Conservation (phyloP, 2,888 invertebrate genomes). For the Dryadula phaetusa region DNA sequence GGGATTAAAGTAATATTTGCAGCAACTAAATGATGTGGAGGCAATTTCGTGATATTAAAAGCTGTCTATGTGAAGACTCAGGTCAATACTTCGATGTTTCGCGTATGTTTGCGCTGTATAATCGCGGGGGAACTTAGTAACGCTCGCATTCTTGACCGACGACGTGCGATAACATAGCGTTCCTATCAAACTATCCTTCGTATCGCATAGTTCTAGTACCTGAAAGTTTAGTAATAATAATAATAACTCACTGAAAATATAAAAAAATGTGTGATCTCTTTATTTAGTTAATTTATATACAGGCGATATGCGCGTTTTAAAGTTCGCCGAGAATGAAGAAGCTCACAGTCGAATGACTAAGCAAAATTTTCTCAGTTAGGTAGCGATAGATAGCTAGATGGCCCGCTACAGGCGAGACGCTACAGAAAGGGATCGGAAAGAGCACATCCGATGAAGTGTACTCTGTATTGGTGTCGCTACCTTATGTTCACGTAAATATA, state of each 20-base stretch:
- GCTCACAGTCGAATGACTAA: conserved; percentile 65
- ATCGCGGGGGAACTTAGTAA: conserved; percentile 68
- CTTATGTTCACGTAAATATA: conserved; percentile 52
- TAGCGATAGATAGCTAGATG: conserved; percentile 60
- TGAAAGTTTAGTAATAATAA: conserved; percentile 25
- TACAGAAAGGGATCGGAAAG: conserved; percentile 65
- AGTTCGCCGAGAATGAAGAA: conserved; percentile 20
- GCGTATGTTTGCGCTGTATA: conserved; percentile 72
- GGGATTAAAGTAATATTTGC: conserved; percentile 84
- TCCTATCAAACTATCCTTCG: conserved; percentile 70
- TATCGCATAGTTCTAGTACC: conserved; percentile 59
- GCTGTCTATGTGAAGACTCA: conserved; percentile 74
- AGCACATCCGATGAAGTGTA: conserved; percentile 63
- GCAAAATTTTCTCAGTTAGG: conserved; percentile 61
- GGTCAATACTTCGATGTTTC: conserved; percentile 78
- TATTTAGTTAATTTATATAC: neutral
- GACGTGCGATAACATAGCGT: conserved; percentile 75
- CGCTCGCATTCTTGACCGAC: conserved; percentile 70
- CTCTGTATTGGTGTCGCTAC: conserved; percentile 67
- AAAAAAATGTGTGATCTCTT: neutral
- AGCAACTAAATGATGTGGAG: conserved; percentile 80
- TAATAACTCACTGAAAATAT: conserved; percentile 2
- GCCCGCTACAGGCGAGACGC: conserved; percentile 59
- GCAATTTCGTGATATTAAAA: conserved; percentile 82
- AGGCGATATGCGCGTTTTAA: neutral